These are phyloP conservation scores for Ispidina picta DNA, from an alignment of 2,797 vertebrate species.

Conservation along the genomic window DNA sequence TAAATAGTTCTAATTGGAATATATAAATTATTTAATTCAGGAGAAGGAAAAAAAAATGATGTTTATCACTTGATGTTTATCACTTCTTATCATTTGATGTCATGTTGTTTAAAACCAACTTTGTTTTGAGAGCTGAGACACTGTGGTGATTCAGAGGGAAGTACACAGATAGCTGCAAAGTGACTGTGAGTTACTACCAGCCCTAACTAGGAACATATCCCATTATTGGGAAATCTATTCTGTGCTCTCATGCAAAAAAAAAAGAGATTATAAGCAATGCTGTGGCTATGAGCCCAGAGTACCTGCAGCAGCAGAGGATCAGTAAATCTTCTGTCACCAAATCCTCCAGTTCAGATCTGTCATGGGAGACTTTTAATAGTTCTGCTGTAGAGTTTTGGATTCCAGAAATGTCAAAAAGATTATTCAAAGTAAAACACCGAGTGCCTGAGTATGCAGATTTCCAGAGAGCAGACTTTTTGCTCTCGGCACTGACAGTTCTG, in stretches of 20 bases:
- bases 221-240: background rate
- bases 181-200: background rate
- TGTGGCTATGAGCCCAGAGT: background rate
- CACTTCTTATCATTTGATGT: background rate
- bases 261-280: background rate
- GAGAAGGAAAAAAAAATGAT: background rate
- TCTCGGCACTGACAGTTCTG: slow-evolving; percentile 35
- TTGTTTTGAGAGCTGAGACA: background rate
- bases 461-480: slow-evolving; percentile 21
- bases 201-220: background rate
- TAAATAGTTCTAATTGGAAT: background rate
- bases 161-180: background rate
- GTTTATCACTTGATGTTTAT: background rate
- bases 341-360: background rate
- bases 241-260: background rate
- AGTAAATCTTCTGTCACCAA: background rate
- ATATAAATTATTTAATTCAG: background rate
- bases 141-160: background rate
- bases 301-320: background rate
- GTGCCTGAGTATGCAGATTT: slow-evolving; percentile 44
- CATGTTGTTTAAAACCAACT: background rate
- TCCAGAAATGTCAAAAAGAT: slow-evolving; percentile 45
- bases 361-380: background rate
- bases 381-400: background rate
- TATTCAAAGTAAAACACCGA: slow-evolving; percentile 35